Conservation (phyloP, 2,113 vertebrate species). For the Rhinichthys klamathensis region DNA sequence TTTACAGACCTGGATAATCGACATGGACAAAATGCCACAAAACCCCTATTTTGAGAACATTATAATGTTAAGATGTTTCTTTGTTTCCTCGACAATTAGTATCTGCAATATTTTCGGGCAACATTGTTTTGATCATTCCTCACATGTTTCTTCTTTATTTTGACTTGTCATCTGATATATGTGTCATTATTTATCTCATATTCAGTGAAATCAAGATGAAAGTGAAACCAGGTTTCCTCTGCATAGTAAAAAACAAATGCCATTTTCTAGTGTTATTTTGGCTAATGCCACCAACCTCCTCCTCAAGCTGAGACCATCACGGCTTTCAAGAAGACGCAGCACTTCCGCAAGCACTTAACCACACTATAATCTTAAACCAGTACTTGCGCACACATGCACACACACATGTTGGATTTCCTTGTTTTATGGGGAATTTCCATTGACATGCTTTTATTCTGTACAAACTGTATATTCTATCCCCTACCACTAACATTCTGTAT, state of each 20-base stretch:
- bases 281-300: background rate
- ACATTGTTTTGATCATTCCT: background rate
- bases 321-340: background rate
- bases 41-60: background rate
- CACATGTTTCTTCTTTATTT: background rate
- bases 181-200: background rate
- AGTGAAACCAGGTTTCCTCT: background rate
- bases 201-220: background rate
- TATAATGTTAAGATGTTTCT: background rate
- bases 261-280: background rate
- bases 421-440: too few species aligned
- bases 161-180: background rate
- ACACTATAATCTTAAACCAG: background rate
- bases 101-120: background rate
- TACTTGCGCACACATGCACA: too few species aligned
- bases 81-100: background rate
- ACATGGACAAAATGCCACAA: background rate
- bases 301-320: background rate
- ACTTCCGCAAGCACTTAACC: too few species aligned
- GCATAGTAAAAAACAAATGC: background rate
- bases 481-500: too few species aligned
- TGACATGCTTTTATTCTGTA: too few species aligned
- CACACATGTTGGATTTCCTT: too few species aligned
- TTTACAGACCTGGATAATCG: background rate
- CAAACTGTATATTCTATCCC: too few species aligned